These are phyloP conservation scores for Raphicerus campestris DNA, from an alignment of 2,113 vertebrate species.

Conservation along the genomic window DNA sequence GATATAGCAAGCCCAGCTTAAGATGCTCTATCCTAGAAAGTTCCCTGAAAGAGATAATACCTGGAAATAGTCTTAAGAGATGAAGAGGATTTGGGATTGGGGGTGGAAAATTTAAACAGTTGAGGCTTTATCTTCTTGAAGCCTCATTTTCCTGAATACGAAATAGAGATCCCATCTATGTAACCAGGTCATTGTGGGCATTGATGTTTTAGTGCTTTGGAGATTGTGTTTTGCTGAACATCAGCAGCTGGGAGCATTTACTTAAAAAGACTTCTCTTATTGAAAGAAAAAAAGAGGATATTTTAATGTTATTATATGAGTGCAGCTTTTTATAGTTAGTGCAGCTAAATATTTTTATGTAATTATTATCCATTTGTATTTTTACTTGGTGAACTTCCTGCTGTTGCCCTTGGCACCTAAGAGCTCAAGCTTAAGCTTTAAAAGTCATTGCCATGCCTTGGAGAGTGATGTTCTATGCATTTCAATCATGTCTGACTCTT, in stretches of 20 bases:
- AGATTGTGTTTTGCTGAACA: background rate
- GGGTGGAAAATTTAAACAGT: background rate
- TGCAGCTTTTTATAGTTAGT: background rate
- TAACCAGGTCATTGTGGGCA: background rate
- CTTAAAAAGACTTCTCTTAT: background rate
- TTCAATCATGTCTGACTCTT: background rate
- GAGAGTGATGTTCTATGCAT: background rate
- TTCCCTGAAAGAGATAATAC: background rate
- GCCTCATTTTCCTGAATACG: background rate
- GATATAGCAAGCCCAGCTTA: background rate
- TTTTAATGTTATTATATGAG: background rate
- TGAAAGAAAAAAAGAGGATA: background rate
- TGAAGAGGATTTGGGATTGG: constrained; percentile 2
- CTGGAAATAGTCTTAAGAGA: background rate
- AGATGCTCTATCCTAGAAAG: background rate
- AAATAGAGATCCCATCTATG: background rate
- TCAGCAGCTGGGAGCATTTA: background rate
- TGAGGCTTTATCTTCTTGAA: background rate
- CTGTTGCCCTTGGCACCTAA: background rate
- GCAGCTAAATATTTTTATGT: background rate
- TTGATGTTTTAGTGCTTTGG: background rate
- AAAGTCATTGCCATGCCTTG: background rate
- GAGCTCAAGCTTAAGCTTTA: background rate
- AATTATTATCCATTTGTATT: background rate
- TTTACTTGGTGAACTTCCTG: background rate